Evolutionary conservation across 2,113 vertebrate species (phyloP).

Genomic region (Columbina picui): DNA sequence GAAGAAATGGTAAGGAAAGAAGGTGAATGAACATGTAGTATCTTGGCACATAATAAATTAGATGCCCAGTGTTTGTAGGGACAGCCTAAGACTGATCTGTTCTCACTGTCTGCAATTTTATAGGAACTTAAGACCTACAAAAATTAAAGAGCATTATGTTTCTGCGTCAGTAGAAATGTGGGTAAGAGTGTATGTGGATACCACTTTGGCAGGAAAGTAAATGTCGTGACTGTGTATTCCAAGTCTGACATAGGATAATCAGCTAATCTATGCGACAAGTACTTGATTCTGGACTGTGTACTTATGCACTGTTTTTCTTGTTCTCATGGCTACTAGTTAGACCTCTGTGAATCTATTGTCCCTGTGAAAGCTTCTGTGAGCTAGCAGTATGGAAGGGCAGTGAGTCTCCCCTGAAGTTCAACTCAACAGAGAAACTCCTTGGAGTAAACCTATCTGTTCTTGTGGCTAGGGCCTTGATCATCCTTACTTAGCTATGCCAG

Average conservation of each 20-base stretch:
- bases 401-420: background rate
- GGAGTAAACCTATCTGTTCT: background rate
- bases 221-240: background rate
- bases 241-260: background rate
- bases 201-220: background rate
- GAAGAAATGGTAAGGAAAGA: background rate
- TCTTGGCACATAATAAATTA: background rate
- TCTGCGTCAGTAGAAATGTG: background rate
- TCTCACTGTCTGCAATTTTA: fast-evolving
- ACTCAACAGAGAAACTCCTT: background rate
- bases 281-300: background rate
- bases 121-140: background rate
- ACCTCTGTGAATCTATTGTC: background rate
- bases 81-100: background rate
- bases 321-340: background rate
- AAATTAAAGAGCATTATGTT: background rate
- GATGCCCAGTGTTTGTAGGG: background rate
- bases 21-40: background rate
- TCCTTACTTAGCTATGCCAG: background rate
- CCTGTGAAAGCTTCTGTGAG: background rate
- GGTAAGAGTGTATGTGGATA: background rate
- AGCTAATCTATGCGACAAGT: background rate
- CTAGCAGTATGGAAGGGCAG: background rate
- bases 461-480: background rate
- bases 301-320: background rate